A percentile compares a stretch with the other conserved stretches of the same genome.
phyloP scores from a whole-genome alignment of 2,113 vertebrate species.

The Pelodiscus sinensis region DNA sequence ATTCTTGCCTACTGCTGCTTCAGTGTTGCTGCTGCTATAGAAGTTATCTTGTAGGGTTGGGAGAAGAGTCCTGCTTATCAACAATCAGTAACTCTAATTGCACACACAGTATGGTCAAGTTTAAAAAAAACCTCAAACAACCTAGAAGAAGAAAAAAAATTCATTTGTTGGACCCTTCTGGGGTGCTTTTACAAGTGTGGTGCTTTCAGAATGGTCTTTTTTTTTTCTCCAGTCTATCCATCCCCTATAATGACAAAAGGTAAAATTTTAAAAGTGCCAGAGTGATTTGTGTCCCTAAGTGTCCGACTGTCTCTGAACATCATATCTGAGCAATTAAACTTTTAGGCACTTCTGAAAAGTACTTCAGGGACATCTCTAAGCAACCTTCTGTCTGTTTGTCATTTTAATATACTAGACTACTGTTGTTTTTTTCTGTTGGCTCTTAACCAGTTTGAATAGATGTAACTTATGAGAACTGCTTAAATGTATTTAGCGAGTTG shows the following conservation, averaged over 20 bases:
- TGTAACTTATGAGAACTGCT: background rate
- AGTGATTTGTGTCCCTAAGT: too few relatives aligned
- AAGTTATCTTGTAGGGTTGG: rapidly evolving
- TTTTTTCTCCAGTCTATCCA: background rate
- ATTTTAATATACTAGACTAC: background rate
- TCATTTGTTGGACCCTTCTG: background rate
- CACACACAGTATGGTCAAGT: rapidly evolving
- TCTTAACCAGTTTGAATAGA: background rate
- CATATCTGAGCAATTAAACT: rapidly evolving
- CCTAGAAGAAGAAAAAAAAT: rapidly evolving
- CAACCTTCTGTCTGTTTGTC: background rate
- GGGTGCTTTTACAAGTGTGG: rapidly evolving
- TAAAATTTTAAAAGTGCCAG: too few relatives aligned
- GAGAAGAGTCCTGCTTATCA: background rate
- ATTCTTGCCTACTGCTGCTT: too few relatives aligned
- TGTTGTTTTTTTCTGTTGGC: constrained; percentile 29
- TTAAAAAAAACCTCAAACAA: background rate
- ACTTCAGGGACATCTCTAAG: rapidly evolving
- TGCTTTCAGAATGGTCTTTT: rapidly evolving
- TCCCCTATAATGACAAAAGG: too few relatives aligned
- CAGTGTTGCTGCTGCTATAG: rapidly evolving
- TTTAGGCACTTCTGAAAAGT: background rate
- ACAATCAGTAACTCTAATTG: rapidly evolving
- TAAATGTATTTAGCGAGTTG: background rate
- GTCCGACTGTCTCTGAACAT: too few relatives aligned